Percentiles rank a stretch among this genome's conserved stretches.
Evolutionary conservation across 1,140 invertebrate genomes (phyloP).

Genomic region (Drosophila ambigua): DNA sequence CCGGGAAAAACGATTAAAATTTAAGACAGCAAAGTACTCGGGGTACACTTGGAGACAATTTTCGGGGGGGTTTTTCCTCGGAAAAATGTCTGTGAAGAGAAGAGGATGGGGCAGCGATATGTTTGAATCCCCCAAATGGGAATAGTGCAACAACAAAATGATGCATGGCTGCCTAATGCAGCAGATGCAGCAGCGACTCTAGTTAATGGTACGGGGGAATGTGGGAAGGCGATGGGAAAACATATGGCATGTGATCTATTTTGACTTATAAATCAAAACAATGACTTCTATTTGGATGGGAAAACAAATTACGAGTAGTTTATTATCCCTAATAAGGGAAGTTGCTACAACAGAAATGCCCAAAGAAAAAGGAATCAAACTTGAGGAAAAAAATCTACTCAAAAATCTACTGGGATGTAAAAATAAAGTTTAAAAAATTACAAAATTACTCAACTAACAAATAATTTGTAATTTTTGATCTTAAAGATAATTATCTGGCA

Average conservation of each 20-base stretch:
- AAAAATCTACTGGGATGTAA: too few relatives aligned
- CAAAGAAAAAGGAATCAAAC: too few relatives aligned
- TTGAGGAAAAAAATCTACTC: too few relatives aligned
- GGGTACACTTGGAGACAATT: background rate
- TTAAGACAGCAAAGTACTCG: conserved; percentile 37
- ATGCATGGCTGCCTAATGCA: conserved; percentile 27
- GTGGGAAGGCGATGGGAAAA: background rate
- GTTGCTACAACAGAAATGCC: too few relatives aligned
- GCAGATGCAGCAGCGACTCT: conserved; percentile 26
- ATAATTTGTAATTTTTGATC: too few relatives aligned
- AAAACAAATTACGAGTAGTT: conserved; percentile 2
- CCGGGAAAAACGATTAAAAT: conserved; percentile 48
- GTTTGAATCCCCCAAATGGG: conserved; percentile 50
- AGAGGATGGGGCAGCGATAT: background rate
- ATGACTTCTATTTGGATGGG: background rate
- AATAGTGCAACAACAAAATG: conserved; percentile 34
- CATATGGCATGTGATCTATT: conserved; percentile 25
- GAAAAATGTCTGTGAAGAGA: conserved; percentile 21
- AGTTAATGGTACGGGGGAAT: background rate
- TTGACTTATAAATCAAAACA: conserved; percentile 11
- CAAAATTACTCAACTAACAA: too few relatives aligned
- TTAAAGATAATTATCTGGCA: too few relatives aligned
- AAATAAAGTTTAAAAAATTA: too few relatives aligned
- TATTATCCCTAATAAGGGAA: too few relatives aligned
- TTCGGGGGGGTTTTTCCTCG: conserved; percentile 21